phyloP scores from a whole-genome alignment of 2,888 invertebrate genomes.

The Tyria jacobaeae region DNA sequence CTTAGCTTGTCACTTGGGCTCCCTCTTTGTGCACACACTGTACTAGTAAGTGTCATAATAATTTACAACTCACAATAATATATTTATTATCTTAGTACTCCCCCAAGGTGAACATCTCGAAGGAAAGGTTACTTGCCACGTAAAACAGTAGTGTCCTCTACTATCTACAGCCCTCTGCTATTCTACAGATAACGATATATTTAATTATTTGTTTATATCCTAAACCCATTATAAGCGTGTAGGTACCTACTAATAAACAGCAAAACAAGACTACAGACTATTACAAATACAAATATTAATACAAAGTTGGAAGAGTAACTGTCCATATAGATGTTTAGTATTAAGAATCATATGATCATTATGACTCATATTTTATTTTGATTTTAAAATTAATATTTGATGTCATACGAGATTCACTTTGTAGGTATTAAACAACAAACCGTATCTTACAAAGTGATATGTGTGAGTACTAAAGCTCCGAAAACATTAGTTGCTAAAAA shows the following conservation, averaged over 20 bases:
- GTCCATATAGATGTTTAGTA: not conserved
- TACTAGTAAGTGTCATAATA: not conserved
- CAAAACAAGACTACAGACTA: not conserved
- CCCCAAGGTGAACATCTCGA: constrained; percentile 4
- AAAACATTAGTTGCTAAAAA: too few species aligned
- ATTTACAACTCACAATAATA: not conserved
- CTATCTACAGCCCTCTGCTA: not conserved
- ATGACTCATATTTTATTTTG: not conserved
- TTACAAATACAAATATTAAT: not conserved
- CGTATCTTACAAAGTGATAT: too few species aligned
- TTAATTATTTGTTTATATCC: not conserved
- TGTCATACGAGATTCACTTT: too few species aligned
- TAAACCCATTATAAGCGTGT: not conserved
- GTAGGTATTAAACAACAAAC: too few species aligned
- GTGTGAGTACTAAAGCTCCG: too few species aligned
- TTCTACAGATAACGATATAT: not conserved
- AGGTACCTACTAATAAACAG: not conserved
- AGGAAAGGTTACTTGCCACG: constrained; percentile 4
- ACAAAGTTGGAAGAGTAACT: not conserved
- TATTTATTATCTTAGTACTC: constrained; percentile 6
- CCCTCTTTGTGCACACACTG: not conserved
- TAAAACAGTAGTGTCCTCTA: constrained; percentile 2
- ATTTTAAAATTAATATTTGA: not conserved
- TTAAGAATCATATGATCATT: not conserved
- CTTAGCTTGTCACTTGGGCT: not conserved